Evolutionary conservation across 2,888 invertebrate species (phyloP).

Genomic region (Venusia cambrica): DNA sequence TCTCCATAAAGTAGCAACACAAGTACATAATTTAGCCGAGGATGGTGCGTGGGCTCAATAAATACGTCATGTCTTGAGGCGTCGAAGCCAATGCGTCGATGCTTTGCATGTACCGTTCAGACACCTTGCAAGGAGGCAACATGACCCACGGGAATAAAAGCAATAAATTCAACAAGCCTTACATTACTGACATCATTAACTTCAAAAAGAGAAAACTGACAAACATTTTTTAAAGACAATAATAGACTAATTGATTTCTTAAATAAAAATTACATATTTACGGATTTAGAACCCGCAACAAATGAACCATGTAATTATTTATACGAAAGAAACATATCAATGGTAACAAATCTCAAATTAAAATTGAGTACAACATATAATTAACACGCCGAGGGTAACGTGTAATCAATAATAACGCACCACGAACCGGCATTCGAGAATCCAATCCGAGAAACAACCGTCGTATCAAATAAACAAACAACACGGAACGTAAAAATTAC

Average conservation of each 20-base stretch:
- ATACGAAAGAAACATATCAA: conserved; percentile 37
- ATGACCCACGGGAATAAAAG: conserved; percentile 60
- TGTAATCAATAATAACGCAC: conserved; percentile 70
- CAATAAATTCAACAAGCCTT: conserved; percentile 63
- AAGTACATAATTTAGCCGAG: conserved; percentile 30
- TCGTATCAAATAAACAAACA: conserved; percentile 69
- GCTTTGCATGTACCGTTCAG: conserved; percentile 48
- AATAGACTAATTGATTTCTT: conserved; percentile 7
- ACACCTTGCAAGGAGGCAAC: conserved; percentile 64
- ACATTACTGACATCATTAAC: conserved; percentile 56
- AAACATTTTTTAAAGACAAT: conserved; percentile 1
- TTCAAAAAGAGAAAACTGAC: conserved; percentile 37
- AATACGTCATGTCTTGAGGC: conserved; percentile 63
- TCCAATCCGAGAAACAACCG: conserved; percentile 58
- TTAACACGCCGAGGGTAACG: conserved; percentile 62
- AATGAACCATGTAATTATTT: conserved; percentile 38
- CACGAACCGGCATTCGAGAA: conserved; percentile 55
- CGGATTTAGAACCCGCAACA: too few relatives aligned
- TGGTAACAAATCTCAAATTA: conserved; percentile 52
- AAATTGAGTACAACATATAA: conserved; percentile 65
- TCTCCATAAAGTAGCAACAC: conserved; percentile 32
- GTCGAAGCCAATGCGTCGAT: conserved; percentile 47
- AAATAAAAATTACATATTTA: conserved; percentile 26
- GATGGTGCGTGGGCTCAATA: conserved; percentile 42
- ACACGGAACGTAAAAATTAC: conserved; percentile 58